A percentile compares a stretch with the other conserved stretches of the same genome.
Evolutionary conservation across 2,797 vertebrate genomes (phyloP).

Genomic region (Gastrophryne carolinensis): DNA sequence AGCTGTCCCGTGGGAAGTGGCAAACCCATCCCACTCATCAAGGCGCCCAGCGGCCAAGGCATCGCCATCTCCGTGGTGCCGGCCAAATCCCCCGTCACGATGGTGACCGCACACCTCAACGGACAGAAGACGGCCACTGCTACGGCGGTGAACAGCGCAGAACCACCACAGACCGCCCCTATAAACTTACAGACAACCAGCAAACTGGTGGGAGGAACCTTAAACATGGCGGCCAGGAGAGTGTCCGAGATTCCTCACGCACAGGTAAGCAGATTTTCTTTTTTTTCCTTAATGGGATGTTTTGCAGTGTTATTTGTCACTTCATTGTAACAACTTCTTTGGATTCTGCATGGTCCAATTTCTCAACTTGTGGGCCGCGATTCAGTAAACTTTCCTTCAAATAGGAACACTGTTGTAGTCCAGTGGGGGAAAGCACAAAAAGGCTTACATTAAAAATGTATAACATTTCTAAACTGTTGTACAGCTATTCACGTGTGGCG

Average conservation of each 20-base stretch:
- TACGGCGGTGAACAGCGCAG: slow-evolving; percentile 56
- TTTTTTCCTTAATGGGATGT: no score
- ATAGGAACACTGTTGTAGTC: no score
- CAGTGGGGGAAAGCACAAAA: no score
- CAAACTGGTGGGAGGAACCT: slow-evolving; percentile 55
- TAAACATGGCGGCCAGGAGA: slow-evolving; percentile 65
- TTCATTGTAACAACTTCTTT: no score
- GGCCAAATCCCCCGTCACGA: slow-evolving; percentile 77
- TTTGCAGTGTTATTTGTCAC: no score
- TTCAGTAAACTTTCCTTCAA: no score
- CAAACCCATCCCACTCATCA: slow-evolving; percentile 74
- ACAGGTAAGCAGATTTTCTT: no score
- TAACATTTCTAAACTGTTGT: no score
- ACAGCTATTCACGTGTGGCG: no score
- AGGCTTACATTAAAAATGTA: no score
- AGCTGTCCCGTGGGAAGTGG: slow-evolving; percentile 74
- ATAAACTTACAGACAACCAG: slow-evolving; percentile 74
- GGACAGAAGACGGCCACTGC: slow-evolving; percentile 70
- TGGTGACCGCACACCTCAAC: slow-evolving; percentile 83
- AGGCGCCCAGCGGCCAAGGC: slow-evolving; percentile 68
- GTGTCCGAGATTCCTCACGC: slow-evolving; percentile 62
- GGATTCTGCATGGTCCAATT: no score
- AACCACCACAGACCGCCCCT: slow-evolving; percentile 73
- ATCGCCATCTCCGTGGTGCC: slow-evolving; percentile 77
- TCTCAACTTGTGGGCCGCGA: no score